Base-by-base conservation (phyloP, 1,140 invertebrate species). In the Platyura marginata region DNA sequence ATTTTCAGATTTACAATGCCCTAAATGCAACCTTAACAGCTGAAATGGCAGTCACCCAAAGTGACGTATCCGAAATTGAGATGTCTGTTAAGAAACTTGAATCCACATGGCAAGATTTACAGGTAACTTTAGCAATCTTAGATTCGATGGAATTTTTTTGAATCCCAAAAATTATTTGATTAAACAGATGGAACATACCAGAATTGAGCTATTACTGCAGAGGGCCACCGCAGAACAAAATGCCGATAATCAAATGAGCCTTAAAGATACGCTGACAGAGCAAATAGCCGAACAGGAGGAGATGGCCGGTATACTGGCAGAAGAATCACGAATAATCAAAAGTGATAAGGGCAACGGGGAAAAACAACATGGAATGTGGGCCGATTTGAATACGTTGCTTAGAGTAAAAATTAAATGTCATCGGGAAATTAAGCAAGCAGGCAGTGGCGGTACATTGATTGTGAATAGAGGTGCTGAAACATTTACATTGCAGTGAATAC, bases 401-500 rank as follows among this genome's bases (percentile, higher is more conserved):
- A 39, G 39, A 29, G 11, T 45, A 4, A 45, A 45, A 37, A 32
- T 37, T 1, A 21, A 41, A 37, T 45, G 44, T 36, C 15, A 25
- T 3, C 2, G 25, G 19, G 44, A 45, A 10, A 20, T 33, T 3
- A 41, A 37, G 19, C 21, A 37, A 20, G 37, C 11, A 20, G 40
- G 34, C 18, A 8, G 22, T 32, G 44, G 40, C 3, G 44, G 44
- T 6, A 45, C 40, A 11, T 18, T 45, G 16, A 21, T 21, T 8
- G 22, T 45, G 10, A 21, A 21, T 3, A 42, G 37, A 13, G 25
- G 21, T 8, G 41, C 44, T 8, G 44, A 45, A 29, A 45, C 40
- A n/a, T 45, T 45, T 23, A 45, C 40, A 15, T 36, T 45, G 15
- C 36, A 44, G 4, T 44, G 19, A 44, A 29, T 35, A 36, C n/a